These are phyloP conservation scores for Atherinomorus stipes DNA, from an alignment of 2,113 vertebrate genomes.

Conservation along the genomic window DNA sequence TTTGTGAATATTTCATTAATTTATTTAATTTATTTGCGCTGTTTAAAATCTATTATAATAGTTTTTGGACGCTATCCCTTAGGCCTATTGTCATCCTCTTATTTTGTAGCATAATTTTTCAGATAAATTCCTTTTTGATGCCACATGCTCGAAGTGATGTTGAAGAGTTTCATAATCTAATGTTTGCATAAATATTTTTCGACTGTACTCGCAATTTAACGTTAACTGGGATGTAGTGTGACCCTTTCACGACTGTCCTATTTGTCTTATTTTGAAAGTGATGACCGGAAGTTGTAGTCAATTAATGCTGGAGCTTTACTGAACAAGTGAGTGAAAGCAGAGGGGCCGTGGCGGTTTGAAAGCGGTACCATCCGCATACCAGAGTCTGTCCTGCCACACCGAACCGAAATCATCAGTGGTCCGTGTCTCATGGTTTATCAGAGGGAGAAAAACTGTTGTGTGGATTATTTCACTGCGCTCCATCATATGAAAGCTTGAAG, in stretches of 20 bases:
- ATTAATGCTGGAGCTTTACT: not conserved
- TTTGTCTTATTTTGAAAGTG: conserved; percentile 56
- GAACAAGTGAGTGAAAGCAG: conserved; percentile 40
- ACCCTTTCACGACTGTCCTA: no score
- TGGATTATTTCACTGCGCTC: conserved; percentile 9
- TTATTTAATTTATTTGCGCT: no score
- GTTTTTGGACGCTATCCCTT: no score
- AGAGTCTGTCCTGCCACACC: conserved; percentile 8
- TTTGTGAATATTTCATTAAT: no score
- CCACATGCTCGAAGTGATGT: not conserved
- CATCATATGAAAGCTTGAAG: conserved; percentile 15
- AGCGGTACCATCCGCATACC: conserved; percentile 32
- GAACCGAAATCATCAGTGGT: conserved; percentile 1
- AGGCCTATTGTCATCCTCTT: no score
- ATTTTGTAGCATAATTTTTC: not conserved
- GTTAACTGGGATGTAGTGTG: no score
- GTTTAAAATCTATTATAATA: no score
- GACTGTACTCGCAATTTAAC: not conserved
- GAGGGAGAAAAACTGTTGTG: not conserved
- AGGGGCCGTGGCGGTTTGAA: conserved; percentile 28
- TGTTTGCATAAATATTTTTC: not conserved
- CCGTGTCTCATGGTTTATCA: not conserved
- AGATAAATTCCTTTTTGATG: not conserved
- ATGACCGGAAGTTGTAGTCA: not conserved
- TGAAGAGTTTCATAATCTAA: not conserved